Conservation (phyloP, 2,113 vertebrate species). For the Phocoena sinus region DNA sequence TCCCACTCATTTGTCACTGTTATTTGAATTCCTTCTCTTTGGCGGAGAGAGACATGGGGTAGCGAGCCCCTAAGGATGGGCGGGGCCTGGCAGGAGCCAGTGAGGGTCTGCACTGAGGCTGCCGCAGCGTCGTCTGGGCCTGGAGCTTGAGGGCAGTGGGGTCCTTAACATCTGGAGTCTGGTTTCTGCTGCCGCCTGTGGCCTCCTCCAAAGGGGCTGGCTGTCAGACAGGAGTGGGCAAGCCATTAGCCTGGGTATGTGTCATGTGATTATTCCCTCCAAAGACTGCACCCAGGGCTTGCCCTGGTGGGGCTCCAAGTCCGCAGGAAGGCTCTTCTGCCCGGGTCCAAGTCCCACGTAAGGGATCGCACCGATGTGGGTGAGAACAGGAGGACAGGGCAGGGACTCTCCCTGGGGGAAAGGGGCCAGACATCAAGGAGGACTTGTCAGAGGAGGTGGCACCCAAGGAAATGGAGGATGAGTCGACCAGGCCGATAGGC, state of each 20-base stretch:
- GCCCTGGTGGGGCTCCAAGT: accelerated
- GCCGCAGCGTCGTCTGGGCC: accelerated
- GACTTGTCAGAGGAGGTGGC: background rate
- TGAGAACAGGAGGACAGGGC: background rate
- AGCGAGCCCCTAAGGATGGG: accelerated
- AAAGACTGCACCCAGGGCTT: background rate
- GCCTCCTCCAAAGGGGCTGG: accelerated
- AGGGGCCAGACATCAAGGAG: background rate
- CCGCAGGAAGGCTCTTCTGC: background rate
- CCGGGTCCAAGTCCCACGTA: accelerated
- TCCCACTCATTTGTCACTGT: accelerated
- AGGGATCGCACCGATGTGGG: background rate
- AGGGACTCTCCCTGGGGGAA: background rate
- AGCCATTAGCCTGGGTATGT: background rate
- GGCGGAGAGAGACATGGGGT: accelerated
- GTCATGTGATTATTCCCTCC: accelerated
- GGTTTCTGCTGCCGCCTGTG: accelerated
- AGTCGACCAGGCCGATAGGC: background rate
- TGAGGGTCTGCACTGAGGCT: accelerated
- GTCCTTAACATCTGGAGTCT: background rate
- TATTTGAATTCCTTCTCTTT: background rate
- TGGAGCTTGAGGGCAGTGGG: accelerated
- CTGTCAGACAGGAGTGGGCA: background rate
- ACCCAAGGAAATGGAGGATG: background rate
- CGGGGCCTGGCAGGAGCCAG: background rate